phyloP scores from a whole-genome alignment of 1,140 invertebrate genomes.

The Meteorus sp. region DNA sequence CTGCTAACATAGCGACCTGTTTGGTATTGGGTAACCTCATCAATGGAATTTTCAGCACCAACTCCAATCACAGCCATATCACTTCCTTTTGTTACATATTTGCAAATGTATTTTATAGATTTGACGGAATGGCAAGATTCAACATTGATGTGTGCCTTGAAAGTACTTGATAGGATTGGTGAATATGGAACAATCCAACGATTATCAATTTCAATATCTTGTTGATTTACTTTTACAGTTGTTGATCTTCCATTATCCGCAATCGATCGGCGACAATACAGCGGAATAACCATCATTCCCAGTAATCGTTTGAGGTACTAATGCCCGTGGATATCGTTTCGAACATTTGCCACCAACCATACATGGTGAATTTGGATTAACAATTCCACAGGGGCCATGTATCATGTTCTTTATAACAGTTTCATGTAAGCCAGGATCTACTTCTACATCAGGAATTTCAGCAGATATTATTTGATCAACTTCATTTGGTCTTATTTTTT shows the following conservation, averaged over 20 bases:
- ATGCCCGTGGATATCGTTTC: constrained; percentile 37
- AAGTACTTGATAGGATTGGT: constrained; percentile 56
- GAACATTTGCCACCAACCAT: constrained; percentile 52
- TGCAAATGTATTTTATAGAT: constrained; percentile 22
- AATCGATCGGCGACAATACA: too few species aligned
- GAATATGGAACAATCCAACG: constrained; percentile 61
- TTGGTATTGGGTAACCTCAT: constrained; percentile 46
- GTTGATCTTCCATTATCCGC: background rate
- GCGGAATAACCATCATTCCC: background rate
- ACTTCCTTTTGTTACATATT: constrained; percentile 42
- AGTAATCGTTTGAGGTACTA: background rate
- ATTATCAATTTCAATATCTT: constrained; percentile 50
- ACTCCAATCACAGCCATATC: constrained; percentile 37
- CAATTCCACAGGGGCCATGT: constrained; percentile 43
- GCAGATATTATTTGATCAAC: background rate
- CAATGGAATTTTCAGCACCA: constrained; percentile 1
- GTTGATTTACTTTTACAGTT: background rate
- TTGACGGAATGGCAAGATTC: constrained; percentile 36
- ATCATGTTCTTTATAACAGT: constrained; percentile 46
- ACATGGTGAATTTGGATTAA: constrained; percentile 48
- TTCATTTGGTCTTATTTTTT: background rate
- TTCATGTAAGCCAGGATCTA: constrained; percentile 50
- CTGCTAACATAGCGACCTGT: constrained; percentile 36
- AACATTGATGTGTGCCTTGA: constrained; percentile 45
- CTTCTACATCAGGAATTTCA: constrained; percentile 47